phyloP scores from a whole-genome alignment of 2,797 vertebrate genomes.

The Manis javanica region DNA sequence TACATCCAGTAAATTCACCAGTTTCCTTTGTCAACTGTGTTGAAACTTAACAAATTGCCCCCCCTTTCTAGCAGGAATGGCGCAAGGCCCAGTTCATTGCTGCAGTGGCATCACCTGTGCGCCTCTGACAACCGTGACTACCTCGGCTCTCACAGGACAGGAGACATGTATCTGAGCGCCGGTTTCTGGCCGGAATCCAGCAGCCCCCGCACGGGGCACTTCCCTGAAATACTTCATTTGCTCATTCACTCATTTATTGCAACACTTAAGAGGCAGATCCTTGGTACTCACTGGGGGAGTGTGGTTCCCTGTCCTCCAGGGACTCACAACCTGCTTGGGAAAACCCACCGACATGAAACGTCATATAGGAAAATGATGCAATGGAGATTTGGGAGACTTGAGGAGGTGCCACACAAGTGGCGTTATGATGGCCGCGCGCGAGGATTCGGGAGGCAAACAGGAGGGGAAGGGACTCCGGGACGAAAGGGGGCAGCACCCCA shows the following conservation, averaged over 20 bases:
- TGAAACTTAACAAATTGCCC: background rate
- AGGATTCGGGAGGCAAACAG: background rate
- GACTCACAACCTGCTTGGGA: background rate
- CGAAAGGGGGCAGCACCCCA: background rate
- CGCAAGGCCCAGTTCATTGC: background rate
- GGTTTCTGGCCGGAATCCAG: slow-evolving; percentile 37
- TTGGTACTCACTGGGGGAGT: background rate
- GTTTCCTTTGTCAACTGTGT: background rate
- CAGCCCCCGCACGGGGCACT: background rate
- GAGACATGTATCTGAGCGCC: background rate
- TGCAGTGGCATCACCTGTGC: background rate
- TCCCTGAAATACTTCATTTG: background rate
- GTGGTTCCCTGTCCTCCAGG: background rate
- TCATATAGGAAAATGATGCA: background rate
- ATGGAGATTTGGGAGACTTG: background rate
- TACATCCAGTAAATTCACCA: background rate
- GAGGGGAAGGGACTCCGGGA: background rate
- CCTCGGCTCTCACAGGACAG: slow-evolving; percentile 35
- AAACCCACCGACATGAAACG: background rate
- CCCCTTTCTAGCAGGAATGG: background rate
- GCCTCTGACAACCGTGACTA: background rate
- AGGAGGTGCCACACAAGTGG: background rate
- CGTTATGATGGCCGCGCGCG: fast-evolving
- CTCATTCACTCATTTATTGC: background rate
- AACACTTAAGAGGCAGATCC: background rate